These are phyloP conservation scores for Syrista parreyssii DNA, from an alignment of 2,888 invertebrate species.

Conservation along the genomic window DNA sequence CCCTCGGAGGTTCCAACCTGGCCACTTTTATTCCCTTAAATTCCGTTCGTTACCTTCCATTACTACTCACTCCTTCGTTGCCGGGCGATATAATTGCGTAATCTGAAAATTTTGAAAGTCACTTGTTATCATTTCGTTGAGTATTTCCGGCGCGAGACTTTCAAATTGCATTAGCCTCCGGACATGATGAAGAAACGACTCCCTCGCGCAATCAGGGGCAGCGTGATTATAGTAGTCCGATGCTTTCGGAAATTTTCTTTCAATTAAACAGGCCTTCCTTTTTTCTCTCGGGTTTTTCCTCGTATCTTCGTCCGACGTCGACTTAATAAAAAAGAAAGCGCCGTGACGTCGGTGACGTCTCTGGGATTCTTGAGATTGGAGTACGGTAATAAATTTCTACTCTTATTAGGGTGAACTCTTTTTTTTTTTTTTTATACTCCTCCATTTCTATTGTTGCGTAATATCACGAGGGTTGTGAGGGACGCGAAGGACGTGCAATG, in stretches of 20 bases:
- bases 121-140: background rate
- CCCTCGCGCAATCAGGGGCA: background rate
- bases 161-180: background rate
- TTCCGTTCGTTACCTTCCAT: background rate
- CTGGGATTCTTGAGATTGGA: background rate
- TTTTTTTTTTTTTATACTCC: background rate
- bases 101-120: background rate
- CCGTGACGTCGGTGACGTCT: background rate
- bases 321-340: background rate
- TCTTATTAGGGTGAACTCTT: background rate
- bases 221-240: background rate
- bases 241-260: background rate
- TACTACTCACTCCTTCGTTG: background rate
- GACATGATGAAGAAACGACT: background rate
- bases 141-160: background rate
- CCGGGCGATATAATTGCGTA: background rate
- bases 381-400: background rate
- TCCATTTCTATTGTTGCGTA: too few relatives aligned
- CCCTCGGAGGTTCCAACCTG: too few relatives aligned
- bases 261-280: too few relatives aligned
- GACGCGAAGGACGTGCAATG: too few relatives aligned
- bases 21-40: background rate
- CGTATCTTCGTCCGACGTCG: too few relatives aligned
- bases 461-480: too few relatives aligned
- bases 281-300: too few relatives aligned